Evolutionary conservation across 2,113 vertebrate species (phyloP).

Genomic region (Corydoras maculifer): DNA sequence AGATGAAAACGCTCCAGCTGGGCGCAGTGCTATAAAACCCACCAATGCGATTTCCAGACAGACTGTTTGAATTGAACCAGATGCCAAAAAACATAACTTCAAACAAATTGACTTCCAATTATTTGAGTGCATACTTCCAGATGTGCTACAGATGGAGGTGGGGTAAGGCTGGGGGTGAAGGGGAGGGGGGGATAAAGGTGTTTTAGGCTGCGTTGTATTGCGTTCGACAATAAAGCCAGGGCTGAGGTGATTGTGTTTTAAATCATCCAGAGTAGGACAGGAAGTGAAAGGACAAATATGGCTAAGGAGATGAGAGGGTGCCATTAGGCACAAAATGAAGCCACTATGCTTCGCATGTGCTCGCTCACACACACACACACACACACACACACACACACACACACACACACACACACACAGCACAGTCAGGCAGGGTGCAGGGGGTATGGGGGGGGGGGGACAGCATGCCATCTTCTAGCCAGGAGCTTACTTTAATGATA

Average conservation of each 20-base stretch:
- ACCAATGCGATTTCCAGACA: slow-evolving; percentile 68
- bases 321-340: slow-evolving; percentile 64
- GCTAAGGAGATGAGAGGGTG: slow-evolving; percentile 46
- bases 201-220: slow-evolving; percentile 54
- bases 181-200: slow-evolving; percentile 54
- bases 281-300: slow-evolving; percentile 58
- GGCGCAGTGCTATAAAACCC: slow-evolving; percentile 61
- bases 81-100: slow-evolving; percentile 75
- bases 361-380: slow-evolving; percentile 60
- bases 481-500: slow-evolving; percentile 40
- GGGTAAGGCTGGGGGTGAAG: slow-evolving; percentile 21
- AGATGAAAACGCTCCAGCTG: slow-evolving; percentile 46
- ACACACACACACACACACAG: background rate
- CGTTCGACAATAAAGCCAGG: slow-evolving; percentile 59
- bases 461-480: slow-evolving; percentile 27
- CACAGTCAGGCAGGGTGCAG: background rate
- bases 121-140: slow-evolving; percentile 68
- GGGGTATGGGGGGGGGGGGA: slow-evolving; percentile 2
- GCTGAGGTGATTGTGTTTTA: slow-evolving; percentile 62
- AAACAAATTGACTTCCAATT: slow-evolving; percentile 80
- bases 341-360: slow-evolving; percentile 40
- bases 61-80: slow-evolving; percentile 67
- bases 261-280: slow-evolving; percentile 62
- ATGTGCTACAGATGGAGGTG: slow-evolving; percentile 70
- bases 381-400: background rate